Evolutionary conservation across 1,140 invertebrate species (phyloP).

Genomic region (Cotesia glomerata): DNA sequence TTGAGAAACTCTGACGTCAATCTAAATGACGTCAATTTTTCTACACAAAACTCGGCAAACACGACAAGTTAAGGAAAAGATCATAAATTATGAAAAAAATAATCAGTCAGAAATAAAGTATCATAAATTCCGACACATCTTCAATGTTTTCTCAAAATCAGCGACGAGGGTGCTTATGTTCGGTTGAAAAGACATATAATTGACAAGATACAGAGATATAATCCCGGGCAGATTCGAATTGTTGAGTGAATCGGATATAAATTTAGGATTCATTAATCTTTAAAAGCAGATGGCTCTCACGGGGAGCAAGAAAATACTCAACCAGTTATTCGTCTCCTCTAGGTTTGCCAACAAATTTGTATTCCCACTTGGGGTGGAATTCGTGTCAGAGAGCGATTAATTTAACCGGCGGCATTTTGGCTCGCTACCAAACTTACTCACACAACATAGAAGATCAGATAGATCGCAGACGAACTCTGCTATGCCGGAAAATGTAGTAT

Average conservation of each 20-base stretch:
- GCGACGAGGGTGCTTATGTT: too few species aligned
- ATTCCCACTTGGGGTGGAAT: conserved; percentile 55
- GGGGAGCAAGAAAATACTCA: background rate
- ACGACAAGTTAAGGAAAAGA: too few species aligned
- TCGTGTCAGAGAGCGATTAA: conserved; percentile 57
- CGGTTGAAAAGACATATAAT: too few species aligned
- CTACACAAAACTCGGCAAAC: too few species aligned
- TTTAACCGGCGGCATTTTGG: conserved; percentile 54
- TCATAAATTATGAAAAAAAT: too few species aligned
- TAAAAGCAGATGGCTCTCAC: conserved; percentile 9
- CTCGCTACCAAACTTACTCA: conserved; percentile 39
- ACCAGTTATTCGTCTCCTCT: conserved; percentile 24
- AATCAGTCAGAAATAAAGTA: too few species aligned
- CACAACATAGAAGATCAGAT: background rate
- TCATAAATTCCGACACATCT: too few species aligned
- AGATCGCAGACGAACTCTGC: background rate
- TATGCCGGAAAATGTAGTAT: background rate
- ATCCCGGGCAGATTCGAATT: too few species aligned
- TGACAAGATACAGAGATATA: too few species aligned
- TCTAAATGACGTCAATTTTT: too few species aligned
- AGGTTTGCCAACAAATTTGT: conserved; percentile 46
- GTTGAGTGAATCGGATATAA: background rate
- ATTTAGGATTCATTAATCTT: conserved; percentile 20
- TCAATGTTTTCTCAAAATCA: too few species aligned
- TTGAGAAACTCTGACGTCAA: too few species aligned